Percentiles rank a stretch among this genome's conserved stretches.
Conservation (phyloP, 2,797 vertebrate genomes). For the Phrynocephalus guinanensis region DNA sequence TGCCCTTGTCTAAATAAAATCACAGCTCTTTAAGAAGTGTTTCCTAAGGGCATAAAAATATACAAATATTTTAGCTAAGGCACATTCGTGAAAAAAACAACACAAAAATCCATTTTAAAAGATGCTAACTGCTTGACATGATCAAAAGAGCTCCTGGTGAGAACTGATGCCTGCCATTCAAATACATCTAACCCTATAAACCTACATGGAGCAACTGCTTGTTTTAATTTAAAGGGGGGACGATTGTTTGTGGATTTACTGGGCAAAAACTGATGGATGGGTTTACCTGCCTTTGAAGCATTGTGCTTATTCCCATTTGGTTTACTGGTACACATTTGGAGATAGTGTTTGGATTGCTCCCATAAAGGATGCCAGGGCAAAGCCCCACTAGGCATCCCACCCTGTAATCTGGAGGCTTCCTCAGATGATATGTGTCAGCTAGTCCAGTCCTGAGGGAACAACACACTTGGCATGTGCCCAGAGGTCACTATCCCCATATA, state of each 20-base stretch:
- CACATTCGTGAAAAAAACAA: conserved; percentile 55
- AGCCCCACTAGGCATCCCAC: neutral
- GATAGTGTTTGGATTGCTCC: neutral
- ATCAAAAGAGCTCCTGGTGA: conserved; percentile 63
- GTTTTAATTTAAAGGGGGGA: conserved; percentile 66
- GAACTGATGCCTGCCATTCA: conserved; percentile 59
- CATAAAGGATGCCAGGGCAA: neutral
- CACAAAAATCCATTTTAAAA: conserved; percentile 54
- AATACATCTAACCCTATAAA: conserved; percentile 61
- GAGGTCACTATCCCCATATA: neutral
- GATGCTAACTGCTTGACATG: conserved; percentile 53
- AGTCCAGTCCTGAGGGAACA: neutral
- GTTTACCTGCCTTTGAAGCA: conserved; percentile 61
- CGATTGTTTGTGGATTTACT: conserved; percentile 63
- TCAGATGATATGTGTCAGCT: neutral
- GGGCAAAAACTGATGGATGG: conserved; percentile 58
- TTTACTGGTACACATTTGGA: conserved; percentile 31
- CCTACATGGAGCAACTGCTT: conserved; percentile 60
- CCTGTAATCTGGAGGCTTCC: conserved; percentile 1
- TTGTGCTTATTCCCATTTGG: conserved; percentile 60
- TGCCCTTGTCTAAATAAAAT: conserved; percentile 63
- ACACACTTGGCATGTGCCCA: neutral
- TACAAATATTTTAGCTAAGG: conserved; percentile 70
- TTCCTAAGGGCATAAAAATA: conserved; percentile 58
- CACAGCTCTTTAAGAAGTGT: conserved; percentile 51